Conservation (phyloP, 1,140 invertebrate genomes). For the Plutomurus gul region DNA sequence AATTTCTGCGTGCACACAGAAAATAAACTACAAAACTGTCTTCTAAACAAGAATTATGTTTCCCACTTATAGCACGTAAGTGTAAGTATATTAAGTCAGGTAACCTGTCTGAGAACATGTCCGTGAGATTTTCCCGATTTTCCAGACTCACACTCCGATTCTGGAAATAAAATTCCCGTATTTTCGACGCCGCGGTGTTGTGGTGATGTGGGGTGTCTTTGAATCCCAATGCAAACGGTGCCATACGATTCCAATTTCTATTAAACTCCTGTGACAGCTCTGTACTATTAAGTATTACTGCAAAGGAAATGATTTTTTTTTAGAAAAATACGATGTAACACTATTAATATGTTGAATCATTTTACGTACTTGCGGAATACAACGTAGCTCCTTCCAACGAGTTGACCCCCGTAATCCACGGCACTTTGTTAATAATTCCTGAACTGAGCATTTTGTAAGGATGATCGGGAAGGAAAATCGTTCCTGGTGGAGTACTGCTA, state of each 20-base stretch:
- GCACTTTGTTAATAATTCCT: conserved; percentile 5
- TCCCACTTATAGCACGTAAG: too few relatives aligned
- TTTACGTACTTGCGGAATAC: conserved; percentile 30
- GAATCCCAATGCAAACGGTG: conserved; percentile 40
- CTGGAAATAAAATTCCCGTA: conserved; percentile 36
- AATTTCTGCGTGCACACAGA: too few relatives aligned
- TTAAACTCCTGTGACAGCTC: conserved; percentile 42
- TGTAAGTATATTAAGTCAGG: too few relatives aligned
- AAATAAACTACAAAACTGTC: too few relatives aligned
- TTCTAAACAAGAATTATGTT: too few relatives aligned
- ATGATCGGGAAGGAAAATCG: conserved; percentile 33
- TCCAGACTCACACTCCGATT: conserved; percentile 16
- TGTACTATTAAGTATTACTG: conserved; percentile 39
- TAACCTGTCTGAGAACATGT: conserved; percentile 31
- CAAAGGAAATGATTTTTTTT: background rate
- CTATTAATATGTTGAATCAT: background rate
- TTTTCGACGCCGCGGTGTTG: background rate
- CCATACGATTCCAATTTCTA: conserved; percentile 38
- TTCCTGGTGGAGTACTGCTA: conserved; percentile 1
- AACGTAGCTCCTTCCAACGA: conserved; percentile 33
- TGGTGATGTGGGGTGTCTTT: background rate
- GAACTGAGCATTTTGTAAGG: conserved; percentile 16
- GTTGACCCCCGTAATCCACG: conserved; percentile 37
- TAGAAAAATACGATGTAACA: background rate
- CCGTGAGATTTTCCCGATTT: conserved; percentile 30